Base-by-base conservation (phyloP, 2,113 vertebrate genomes). In the Podilymbus podiceps region DNA sequence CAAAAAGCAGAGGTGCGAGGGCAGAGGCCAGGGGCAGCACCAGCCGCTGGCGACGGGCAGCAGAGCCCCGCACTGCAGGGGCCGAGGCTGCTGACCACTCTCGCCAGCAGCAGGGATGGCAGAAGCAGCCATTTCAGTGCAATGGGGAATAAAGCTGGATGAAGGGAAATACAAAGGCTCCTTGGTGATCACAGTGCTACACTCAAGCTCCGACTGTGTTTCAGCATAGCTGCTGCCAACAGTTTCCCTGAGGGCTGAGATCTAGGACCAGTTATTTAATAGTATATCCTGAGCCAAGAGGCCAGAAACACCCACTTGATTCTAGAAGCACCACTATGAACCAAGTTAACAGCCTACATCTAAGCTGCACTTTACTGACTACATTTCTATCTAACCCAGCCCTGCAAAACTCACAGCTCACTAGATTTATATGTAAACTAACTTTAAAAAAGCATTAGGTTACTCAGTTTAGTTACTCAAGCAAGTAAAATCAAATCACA, bases 1-100 rank as follows among this genome's bases (percentile, higher is more conserved):
- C 7, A 56, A 38, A 53, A 66, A 71, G 50, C 64, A 17, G n/a
- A 47, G 52, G 30, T 10, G 28, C 10, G 17, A 56, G 62, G 31
- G 69, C 47, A 81, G 59, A 62, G 59, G 33, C 38, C 52, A 53
- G 46, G 8, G 1, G 40, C 35, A 58, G 66, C 71, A 44, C 9
- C 1, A 8, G 38, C 21, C 16, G 12, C 24, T 2, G 2, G 42
- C 16, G 31, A 24, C 1, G 6, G n/a, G 47, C 63, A 67, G 62
- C 31, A 5, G 31, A 53, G 11, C n/a, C 69, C 31, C 56, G 19
- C 0, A 0, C 30, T 38, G 66, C 33, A 17, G 35, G 30, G 38
- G 23, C 38, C 2, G 4, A 67, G 47, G 4, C 4, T 15, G 13
- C 35, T 0, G 0, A 33, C 3, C 31, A 30, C 64, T 12, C 16